Base-by-base conservation (phyloP, 2,797 vertebrate species). In the Echiichthys vipera region DNA sequence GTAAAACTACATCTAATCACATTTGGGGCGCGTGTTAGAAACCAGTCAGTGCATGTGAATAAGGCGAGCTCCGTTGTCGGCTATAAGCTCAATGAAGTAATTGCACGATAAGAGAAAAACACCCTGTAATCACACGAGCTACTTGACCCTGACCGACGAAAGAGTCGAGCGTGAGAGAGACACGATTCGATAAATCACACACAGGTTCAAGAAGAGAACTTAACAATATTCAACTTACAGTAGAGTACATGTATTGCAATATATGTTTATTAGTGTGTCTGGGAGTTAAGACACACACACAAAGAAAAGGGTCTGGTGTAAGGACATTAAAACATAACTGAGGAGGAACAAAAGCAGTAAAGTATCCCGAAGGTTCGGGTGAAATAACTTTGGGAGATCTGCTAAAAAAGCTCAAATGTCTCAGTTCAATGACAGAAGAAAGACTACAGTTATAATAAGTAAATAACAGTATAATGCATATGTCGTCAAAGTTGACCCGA, bases 401-500 rank as follows among this genome's bases (percentile, higher is more conserved):
- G 59, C 79, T 57, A 65, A 69, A 65, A 69, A 74, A 77, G 76
- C 61, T 71, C 62, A 77, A 76, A 69, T 25, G 40, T 81, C 61
- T 83, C 36, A 65, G n/a, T 10, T 80, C 32, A 66, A 67, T 25
- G 39, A 74, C 17, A 85, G 94, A 95, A 93, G 93, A 95, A 76
- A 85, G 69, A 92, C 86, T 93, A n/a, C 92, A 90, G n/a, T 89
- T 93, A 93, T 88, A 94, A 94, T 69, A 78, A 46, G 29, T 66
- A 93, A 94, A 89, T 81, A 74, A 86, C 57, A 80, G 74, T 57
- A 83, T 76, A 76, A 88, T 57, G 74, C 68, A 83, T 66, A 78
- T 79, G 58, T 73, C 50, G 69, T 78, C 68, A 66, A 74, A 75
- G 37, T 65, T 65, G 87, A 87, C 77, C 79, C 71, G 78, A 77